phyloP scores from a whole-genome alignment of 2,113 vertebrate genomes.

The Romanogobio albipinnatus region DNA sequence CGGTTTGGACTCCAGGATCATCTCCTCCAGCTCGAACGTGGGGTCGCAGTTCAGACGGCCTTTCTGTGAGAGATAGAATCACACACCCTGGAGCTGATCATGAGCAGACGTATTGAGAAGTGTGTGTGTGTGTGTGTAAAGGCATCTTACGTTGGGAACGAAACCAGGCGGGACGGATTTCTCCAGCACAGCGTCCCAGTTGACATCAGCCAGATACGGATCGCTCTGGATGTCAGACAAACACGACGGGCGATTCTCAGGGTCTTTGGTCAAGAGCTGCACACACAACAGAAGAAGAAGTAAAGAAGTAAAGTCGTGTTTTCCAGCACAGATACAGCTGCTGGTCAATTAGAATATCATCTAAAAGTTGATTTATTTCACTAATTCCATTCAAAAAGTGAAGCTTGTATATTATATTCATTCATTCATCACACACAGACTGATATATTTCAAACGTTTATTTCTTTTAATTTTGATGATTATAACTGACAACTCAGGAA shows the following conservation, averaged over 20 bases:
- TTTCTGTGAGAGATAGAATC: constrained; percentile 78
- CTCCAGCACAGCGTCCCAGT: constrained; percentile 84
- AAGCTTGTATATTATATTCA: too few relatives aligned
- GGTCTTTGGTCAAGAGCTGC: constrained; percentile 92
- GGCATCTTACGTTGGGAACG: constrained; percentile 88
- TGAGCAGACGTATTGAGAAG: not conserved
- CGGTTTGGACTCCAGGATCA: constrained; percentile 94
- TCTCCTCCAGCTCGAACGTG: constrained; percentile 97
- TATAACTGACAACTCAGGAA: too few relatives aligned
- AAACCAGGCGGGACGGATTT: constrained; percentile 90
- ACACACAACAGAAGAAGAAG: constrained; percentile 20
- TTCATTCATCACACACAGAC: too few relatives aligned
- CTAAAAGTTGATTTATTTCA: too few relatives aligned
- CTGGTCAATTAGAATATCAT: too few relatives aligned
- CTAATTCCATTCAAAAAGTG: too few relatives aligned
- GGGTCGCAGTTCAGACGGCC: constrained; percentile 97
- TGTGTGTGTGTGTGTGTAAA: too few relatives aligned
- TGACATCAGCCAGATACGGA: constrained; percentile 76
- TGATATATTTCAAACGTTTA: too few relatives aligned
- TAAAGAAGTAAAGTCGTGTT: too few relatives aligned
- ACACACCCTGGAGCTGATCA: not conserved
- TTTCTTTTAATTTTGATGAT: too few relatives aligned
- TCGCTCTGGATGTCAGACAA: constrained; percentile 84
- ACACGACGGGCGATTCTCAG: constrained; percentile 87
- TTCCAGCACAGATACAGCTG: too few relatives aligned